These are phyloP conservation scores for Tortricodes alternella DNA, from an alignment of 2,888 invertebrate genomes.

Conservation along the genomic window DNA sequence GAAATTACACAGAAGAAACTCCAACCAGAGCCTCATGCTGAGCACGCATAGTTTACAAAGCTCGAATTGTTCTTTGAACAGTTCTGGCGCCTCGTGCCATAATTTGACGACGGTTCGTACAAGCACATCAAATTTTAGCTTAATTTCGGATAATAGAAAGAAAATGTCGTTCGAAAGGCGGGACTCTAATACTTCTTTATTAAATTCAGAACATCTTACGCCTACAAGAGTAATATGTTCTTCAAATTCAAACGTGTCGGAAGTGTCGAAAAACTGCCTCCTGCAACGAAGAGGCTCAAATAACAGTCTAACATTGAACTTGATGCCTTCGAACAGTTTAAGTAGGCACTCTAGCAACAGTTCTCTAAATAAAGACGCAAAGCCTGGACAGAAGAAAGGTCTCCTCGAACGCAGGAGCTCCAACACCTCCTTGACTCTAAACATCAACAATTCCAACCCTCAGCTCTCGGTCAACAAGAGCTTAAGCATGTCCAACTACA, in stretches of 20 bases:
- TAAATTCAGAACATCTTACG: constrained; percentile 79
- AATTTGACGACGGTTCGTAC: constrained; percentile 71
- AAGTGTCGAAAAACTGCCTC: constrained; percentile 83
- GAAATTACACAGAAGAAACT: constrained; percentile 82
- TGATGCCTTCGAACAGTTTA: constrained; percentile 77
- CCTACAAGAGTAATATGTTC: constrained; percentile 75
- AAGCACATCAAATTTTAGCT: constrained; percentile 74
- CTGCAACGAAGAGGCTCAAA: constrained; percentile 92
- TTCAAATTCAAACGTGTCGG: constrained; percentile 72
- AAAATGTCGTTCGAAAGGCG: constrained; percentile 90
- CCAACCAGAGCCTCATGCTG: constrained; percentile 84
- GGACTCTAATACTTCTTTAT: constrained; percentile 93
- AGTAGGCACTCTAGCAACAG: constrained; percentile 83
- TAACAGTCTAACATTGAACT: constrained; percentile 92
- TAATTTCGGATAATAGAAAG: constrained; percentile 70
- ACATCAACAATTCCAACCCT: constrained; percentile 77
- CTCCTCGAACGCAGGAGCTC: constrained; percentile 93
- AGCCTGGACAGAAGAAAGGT: constrained; percentile 83
- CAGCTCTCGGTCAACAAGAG: constrained; percentile 74
- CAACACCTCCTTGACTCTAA: constrained; percentile 94
- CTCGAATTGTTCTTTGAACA: constrained; percentile 77
- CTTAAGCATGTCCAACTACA: constrained; percentile 78
- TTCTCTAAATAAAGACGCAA: constrained; percentile 75
- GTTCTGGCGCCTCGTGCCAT: constrained; percentile 71
- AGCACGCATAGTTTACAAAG: constrained; percentile 81